These are phyloP conservation scores for Hirundo rustica DNA, from an alignment of 2,797 vertebrate species.

Conservation along the genomic window DNA sequence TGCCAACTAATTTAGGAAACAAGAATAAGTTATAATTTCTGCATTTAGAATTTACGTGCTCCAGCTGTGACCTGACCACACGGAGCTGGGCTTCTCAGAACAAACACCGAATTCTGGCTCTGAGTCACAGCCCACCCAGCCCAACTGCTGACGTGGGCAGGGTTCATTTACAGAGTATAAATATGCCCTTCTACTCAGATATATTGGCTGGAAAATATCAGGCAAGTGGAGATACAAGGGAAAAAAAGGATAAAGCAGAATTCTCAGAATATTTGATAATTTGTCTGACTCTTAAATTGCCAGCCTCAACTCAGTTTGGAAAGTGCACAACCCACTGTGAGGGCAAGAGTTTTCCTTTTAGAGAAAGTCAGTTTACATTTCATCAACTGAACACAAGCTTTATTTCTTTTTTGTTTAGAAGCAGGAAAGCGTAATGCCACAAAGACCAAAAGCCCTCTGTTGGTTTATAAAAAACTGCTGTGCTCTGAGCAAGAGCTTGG, in stretches of 20 bases:
- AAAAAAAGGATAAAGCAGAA: background rate
- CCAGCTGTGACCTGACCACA: slow-evolving; percentile 7
- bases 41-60: background rate
- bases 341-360: background rate
- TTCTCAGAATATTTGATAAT: background rate
- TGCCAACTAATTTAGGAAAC: slow-evolving; percentile 19
- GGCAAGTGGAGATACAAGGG: background rate
- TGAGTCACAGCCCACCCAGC: background rate
- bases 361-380: slow-evolving; percentile 41
- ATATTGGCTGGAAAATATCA: background rate
- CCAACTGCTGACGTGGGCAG: background rate
- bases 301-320: background rate
- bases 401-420: slow-evolving; percentile 32
- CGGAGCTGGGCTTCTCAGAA: background rate
- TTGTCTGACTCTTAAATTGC: background rate
- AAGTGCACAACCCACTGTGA: background rate
- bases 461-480: slow-evolving; percentile 44
- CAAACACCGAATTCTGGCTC: slow-evolving; percentile 1
- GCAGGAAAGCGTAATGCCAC: slow-evolving; percentile 43
- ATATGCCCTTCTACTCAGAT: background rate
- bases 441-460: slow-evolving; percentile 52
- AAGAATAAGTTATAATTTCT: background rate
- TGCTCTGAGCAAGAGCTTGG: slow-evolving; percentile 49
- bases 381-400: slow-evolving; percentile 51
- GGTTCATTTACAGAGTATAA: background rate